Evolutionary conservation across 2,888 invertebrate genomes (phyloP).

Genomic region (Oligia latruncula): DNA sequence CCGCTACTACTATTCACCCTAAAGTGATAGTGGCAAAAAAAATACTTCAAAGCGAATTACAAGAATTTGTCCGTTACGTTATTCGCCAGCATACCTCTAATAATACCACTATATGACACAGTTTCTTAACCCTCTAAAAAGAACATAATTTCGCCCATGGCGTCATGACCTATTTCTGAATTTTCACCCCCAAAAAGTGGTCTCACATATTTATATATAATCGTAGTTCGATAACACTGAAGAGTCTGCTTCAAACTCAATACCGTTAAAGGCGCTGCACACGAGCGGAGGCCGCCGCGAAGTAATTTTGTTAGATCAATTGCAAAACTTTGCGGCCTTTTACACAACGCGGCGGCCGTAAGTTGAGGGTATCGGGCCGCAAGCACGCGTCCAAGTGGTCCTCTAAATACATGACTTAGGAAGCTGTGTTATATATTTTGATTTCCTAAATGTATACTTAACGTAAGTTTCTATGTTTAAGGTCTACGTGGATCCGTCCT

Average conservation of each 20-base stretch:
- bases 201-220: slow-evolving; percentile 38
- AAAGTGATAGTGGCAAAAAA: background rate
- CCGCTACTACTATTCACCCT: no score
- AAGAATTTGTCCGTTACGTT: background rate
- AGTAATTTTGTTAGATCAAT: slow-evolving; percentile 78
- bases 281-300: slow-evolving; percentile 60
- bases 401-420: background rate
- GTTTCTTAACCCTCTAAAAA: slow-evolving; percentile 6
- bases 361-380: slow-evolving; percentile 69
- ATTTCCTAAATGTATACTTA: background rate
- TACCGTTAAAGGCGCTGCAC: slow-evolving; percentile 59
- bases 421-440: background rate
- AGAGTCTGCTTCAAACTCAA: slow-evolving; percentile 47
- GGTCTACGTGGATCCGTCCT: background rate
- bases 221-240: slow-evolving; percentile 43
- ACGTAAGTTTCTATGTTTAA: background rate
- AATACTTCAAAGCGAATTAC: background rate
- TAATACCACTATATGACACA: background rate
- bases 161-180: slow-evolving; percentile 32
- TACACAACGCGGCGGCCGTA: slow-evolving; percentile 74
- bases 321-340: slow-evolving; percentile 76
- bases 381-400: slow-evolving; percentile 42
- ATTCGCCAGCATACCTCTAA: background rate
- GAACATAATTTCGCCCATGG: background rate
- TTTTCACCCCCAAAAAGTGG: slow-evolving; percentile 29